Percentiles rank a stretch among this genome's conserved stretches.
Evolutionary conservation across 2,888 invertebrate species (phyloP).

Genomic region (Melikaiella ostensackeni): DNA sequence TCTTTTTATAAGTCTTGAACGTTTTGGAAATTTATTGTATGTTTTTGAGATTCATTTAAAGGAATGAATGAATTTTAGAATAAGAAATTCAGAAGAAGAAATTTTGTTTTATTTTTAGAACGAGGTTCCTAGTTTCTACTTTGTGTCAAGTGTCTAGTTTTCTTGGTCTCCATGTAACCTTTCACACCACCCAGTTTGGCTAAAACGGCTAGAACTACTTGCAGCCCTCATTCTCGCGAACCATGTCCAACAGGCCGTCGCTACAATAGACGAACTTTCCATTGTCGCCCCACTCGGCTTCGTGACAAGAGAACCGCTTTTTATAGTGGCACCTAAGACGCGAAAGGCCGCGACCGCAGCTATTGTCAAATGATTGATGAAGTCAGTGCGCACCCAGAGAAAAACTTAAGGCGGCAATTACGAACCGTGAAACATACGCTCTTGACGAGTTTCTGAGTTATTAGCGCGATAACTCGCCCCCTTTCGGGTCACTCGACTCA

Average conservation of each 20-base stretch:
- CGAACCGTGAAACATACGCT: slow-evolving; percentile 25
- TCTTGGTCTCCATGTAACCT: slow-evolving; percentile 15
- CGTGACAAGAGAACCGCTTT: slow-evolving; percentile 50
- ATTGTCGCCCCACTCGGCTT: slow-evolving; percentile 63
- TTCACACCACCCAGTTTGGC: slow-evolving; percentile 43
- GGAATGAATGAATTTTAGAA: not conserved
- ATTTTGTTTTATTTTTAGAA: not conserved
- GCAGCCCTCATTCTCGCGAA: slow-evolving; percentile 49
- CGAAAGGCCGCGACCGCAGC: slow-evolving; percentile 42
- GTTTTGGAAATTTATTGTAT: too few relatives aligned
- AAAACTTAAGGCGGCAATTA: slow-evolving; percentile 47
- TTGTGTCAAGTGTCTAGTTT: slow-evolving; percentile 2
- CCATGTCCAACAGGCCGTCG: slow-evolving; percentile 65
- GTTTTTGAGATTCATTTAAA: too few relatives aligned
- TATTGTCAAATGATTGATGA: slow-evolving; percentile 64
- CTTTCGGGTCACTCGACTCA: not conserved
- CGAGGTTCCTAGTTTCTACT: not conserved
- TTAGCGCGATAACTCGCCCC: slow-evolving; percentile 9
- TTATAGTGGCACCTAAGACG: slow-evolving; percentile 48
- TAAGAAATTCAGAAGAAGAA: not conserved
- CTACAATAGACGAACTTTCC: slow-evolving; percentile 71
- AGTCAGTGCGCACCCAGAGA: slow-evolving; percentile 46
- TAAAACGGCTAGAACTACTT: slow-evolving; percentile 40
- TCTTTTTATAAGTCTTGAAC: too few relatives aligned
- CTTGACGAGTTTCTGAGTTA: slow-evolving; percentile 21